Conservation (phyloP, 2,113 vertebrate species). For the Cryptotis parvus region DNA sequence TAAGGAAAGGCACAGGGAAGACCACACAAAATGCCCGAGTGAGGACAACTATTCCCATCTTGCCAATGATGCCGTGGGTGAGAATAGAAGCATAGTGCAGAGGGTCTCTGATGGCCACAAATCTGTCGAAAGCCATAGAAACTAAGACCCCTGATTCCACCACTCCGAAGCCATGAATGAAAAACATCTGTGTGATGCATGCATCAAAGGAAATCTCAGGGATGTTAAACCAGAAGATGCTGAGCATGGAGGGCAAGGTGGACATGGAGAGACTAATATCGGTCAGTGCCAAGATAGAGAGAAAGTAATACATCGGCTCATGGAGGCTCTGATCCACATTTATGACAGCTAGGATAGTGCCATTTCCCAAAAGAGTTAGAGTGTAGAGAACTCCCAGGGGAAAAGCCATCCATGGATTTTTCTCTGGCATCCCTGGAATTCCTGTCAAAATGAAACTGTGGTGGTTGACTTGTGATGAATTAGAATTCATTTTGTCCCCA, state of each 20-base stretch:
- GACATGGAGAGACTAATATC: slow-evolving; percentile 77
- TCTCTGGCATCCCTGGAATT: slow-evolving; percentile 42
- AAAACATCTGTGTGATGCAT: slow-evolving; percentile 66
- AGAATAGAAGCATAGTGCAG: slow-evolving; percentile 65
- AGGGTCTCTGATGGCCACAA: slow-evolving; percentile 69
- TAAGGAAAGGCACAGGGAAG: slow-evolving; percentile 58
- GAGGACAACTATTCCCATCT: slow-evolving; percentile 33
- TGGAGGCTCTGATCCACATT: slow-evolving; percentile 59
- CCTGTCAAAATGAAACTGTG: slow-evolving; percentile 61
- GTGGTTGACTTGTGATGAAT: neutral
- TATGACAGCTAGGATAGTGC: slow-evolving; percentile 58
- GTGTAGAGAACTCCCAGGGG: slow-evolving; percentile 71
- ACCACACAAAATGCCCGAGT: neutral
- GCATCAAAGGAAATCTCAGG: slow-evolving; percentile 17
- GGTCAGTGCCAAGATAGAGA: slow-evolving; percentile 71
- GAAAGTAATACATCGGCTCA: slow-evolving; percentile 57
- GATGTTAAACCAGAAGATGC: slow-evolving; percentile 63
- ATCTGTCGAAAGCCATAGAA: slow-evolving; percentile 78
- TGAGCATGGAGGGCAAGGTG: slow-evolving; percentile 74
- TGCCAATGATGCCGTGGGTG: neutral
- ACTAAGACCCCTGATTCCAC: slow-evolving; percentile 69
- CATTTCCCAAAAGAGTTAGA: slow-evolving; percentile 72
- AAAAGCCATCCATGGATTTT: slow-evolving; percentile 60
- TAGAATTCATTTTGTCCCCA: slow-evolving; percentile 33
- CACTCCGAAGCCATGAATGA: slow-evolving; percentile 73